Evolutionary conservation across 2,888 invertebrate genomes (phyloP), one percentile per base, ranked within the genome.

Genomic region (Perizoma flavofasciatum): DNA sequence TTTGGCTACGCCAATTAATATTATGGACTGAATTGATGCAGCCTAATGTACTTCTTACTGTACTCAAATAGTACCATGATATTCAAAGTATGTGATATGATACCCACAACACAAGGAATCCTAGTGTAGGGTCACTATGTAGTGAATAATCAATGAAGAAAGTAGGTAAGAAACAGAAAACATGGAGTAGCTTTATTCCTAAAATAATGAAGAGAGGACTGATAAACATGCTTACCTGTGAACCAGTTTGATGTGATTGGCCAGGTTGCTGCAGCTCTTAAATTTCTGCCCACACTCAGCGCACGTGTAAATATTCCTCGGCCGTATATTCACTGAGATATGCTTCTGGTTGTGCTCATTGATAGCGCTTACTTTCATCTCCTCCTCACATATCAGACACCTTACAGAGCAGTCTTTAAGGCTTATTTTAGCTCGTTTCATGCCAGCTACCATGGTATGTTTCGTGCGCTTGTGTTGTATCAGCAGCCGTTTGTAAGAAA

Each of bases 331-430:
- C 39, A 76, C 76, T 0, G 84, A 74, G 32, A 83, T 86, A 67
- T 93, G 92, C 33, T 80, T 84, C 65, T 87, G 83, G 60, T 92
- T 92, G 72, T 93, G 92, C 61, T 83, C 86, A 58, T 91, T 92
- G 39, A 88, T 85, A 0, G 71, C 81, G 50, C 84, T 81, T 43
- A 92, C 90, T 71, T 88, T 90, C 89, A 90, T 91, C 58, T 88
- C 85, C 5, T 88, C 52, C 59, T 92, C 89, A 62, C 92, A 93
- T 41, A 91, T 88, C 48, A 89, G 77, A 64, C 92, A 93, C 52
- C 83, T 84, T 4, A 90, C 92, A 0, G 80, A 72, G 68, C 91
- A 92, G 69, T 92, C 83, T 60, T 92, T 92, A 22, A 92, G 78
- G 58, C 79, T 83, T 49, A 91, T 82, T 64, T 85, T 87, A 32